Evolutionary conservation across 35 echinoderm and acorn worm genomes (phyloP).

Genomic region (Holothuria glaberrima): DNA sequence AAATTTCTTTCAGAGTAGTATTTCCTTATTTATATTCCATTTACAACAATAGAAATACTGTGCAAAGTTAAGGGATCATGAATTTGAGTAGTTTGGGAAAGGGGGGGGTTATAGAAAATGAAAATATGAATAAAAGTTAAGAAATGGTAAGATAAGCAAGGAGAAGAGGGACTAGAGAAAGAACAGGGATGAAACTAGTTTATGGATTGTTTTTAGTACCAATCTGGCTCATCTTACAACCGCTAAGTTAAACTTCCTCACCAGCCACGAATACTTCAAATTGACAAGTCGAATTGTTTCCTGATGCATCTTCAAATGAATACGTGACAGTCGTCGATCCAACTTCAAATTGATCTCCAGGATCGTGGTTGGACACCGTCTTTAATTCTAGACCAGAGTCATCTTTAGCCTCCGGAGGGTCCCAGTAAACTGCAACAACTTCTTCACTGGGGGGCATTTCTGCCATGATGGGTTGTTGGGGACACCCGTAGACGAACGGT

Average conservation of each 20-base stretch:
- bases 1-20: too few relatives aligned
- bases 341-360: background rate
- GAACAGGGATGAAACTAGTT: too few relatives aligned
- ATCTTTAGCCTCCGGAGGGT: background rate
- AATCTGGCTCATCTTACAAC: too few relatives aligned
- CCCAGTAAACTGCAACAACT: background rate
- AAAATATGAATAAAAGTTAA: too few relatives aligned
- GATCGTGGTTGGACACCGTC: background rate
- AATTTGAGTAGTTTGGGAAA: too few relatives aligned
- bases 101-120: too few relatives aligned
- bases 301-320: background rate
- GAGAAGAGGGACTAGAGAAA: too few relatives aligned
- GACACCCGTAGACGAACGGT: conserved; percentile 28
- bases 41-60: too few relatives aligned
- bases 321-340: background rate
- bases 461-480: background rate
- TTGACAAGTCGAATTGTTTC: background rate
- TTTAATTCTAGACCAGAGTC: conserved; percentile 23
- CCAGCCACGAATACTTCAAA: conserved; percentile 13
- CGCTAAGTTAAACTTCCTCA: background rate
- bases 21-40: too few relatives aligned
- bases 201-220: too few relatives aligned
- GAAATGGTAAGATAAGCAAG: too few relatives aligned
- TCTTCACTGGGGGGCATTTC: background rate
- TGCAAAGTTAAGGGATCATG: too few relatives aligned